Evolutionary conservation across 2,888 invertebrate species (phyloP), one percentile per base, ranked within the genome.

Genomic region (Ametastegia equiseti): DNA sequence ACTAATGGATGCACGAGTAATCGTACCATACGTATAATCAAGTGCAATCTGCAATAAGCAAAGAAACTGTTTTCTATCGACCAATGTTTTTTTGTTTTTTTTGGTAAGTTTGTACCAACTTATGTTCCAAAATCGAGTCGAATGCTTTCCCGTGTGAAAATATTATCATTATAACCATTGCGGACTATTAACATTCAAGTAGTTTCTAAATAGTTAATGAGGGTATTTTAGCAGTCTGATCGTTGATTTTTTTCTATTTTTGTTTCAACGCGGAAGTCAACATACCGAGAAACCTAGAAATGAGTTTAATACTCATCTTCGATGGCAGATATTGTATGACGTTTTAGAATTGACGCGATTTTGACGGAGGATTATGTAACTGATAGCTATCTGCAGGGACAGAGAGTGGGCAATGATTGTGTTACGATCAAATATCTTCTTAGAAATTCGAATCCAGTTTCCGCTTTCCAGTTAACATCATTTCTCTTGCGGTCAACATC

Each of bases 381-480:
- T n/a, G 19, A 19, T 65, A 1, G 19, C 39, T 19, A 36, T 7
- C 5, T n/a, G n/a, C n/a, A n/a, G 13, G 23, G 9, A 36, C 54
- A 15, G n/a, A 5, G 19, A 54, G 6, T 23, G 11, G 23, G 27
- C 19, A 11, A 19, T 54, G 36, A 54, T 54, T n/a, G 33, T 42
- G 33, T 54, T 5, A 75, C 50, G 19, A n/a, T 19, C 36, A 9
- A 13, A 71, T 71, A 47, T 71, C 47, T n/a, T 27, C 2, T 1
- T 47, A 75, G 36, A 75, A 36, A 75, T 36, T 50, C 54, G 33
- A 19, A 75, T 50, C 54, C 36, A 36, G 19, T 75, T 75, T 50
- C 75, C 50, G 75, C 54, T 50, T 54, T 54, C 33, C 36, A 54
- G 33, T 45, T 54, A 33, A 9, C 19, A 36, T 75, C 30, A 75